These are phyloP conservation scores for Drosophila watanabei DNA, from an alignment of 1,140 invertebrate genomes.

Conservation along the genomic window DNA sequence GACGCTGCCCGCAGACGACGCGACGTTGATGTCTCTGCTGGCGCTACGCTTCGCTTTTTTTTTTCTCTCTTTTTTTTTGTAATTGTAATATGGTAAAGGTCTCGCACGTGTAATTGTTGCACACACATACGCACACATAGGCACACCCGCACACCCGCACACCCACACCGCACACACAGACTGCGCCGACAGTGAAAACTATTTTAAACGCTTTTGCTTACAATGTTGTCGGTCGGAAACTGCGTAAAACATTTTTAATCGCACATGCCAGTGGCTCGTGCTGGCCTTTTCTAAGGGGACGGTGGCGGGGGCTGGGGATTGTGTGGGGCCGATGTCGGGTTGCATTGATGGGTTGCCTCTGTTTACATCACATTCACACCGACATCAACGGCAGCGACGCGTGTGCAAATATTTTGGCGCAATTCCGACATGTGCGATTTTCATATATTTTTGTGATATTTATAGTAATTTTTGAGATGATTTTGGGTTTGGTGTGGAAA, in stretches of 20 bases:
- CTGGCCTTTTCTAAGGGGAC: slow-evolving; percentile 2
- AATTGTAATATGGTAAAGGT: slow-evolving; percentile 63
- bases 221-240: slow-evolving; percentile 63
- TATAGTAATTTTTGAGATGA: background rate
- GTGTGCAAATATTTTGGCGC: slow-evolving; percentile 42
- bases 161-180: slow-evolving; percentile 7
- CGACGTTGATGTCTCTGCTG: slow-evolving; percentile 25
- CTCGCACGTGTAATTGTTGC: slow-evolving; percentile 72
- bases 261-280: slow-evolving; percentile 45
- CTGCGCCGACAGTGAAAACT: slow-evolving; percentile 42
- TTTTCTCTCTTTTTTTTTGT: background rate
- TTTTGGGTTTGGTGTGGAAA: background rate
- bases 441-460: slow-evolving; percentile 2
- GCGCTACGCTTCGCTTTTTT: slow-evolving; percentile 9
- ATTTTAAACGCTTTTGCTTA: slow-evolving; percentile 59
- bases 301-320: background rate
- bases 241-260: slow-evolving; percentile 72
- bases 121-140: slow-evolving; percentile 31
- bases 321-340: background rate
- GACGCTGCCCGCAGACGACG: slow-evolving; percentile 28
- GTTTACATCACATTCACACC: slow-evolving; percentile 44
- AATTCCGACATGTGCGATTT: slow-evolving; percentile 9
- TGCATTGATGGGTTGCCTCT: slow-evolving; percentile 12
- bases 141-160: slow-evolving; percentile 9
- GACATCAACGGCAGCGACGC: slow-evolving; percentile 8